phyloP scores from a whole-genome alignment of 2,113 vertebrate species.

The Festucalex cinctus region DNA sequence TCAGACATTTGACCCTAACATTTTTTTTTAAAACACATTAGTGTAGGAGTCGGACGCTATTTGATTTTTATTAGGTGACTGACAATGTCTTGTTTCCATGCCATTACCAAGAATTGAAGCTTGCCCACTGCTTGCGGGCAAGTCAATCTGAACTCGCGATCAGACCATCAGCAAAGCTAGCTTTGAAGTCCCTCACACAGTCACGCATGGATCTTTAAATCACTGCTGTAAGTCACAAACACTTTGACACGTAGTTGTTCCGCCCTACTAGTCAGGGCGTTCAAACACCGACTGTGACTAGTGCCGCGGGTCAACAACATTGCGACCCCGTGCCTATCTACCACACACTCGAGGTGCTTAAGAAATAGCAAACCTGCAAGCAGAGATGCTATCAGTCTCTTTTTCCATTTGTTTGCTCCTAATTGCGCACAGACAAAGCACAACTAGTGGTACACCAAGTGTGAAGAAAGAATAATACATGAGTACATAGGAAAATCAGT shows the following conservation, averaged over 20 bases:
- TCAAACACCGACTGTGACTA: conserved; percentile 38
- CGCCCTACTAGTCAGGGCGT: conserved; percentile 24
- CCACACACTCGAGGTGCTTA: conserved; percentile 2
- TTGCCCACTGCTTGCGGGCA: neutral
- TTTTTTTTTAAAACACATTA: neutral
- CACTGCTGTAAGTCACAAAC: conserved; percentile 16
- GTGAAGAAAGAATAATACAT: conserved; percentile 5
- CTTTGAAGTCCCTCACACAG: conserved; percentile 43
- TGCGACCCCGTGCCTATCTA: conserved; percentile 36
- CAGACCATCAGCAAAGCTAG: conserved; percentile 5
- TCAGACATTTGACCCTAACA: neutral
- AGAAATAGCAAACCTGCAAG: conserved; percentile 37
- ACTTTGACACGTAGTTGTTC: conserved; percentile 39
- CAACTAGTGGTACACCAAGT: neutral
- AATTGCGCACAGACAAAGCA: conserved; percentile 39
- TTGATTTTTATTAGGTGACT: neutral
- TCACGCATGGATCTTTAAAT: conserved; percentile 35
- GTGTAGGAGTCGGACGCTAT: too few species aligned
- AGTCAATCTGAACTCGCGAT: conserved; percentile 19
- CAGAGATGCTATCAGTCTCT: conserved; percentile 46
- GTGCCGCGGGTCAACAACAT: conserved; percentile 26
- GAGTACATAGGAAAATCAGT: too few species aligned
- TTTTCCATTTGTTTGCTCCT: conserved; percentile 38
- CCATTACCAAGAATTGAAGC: conserved; percentile 1
- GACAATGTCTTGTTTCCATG: conserved; percentile 4